Conservation (phyloP, 2,797 vertebrate genomes). For the Sebastes minor region DNA sequence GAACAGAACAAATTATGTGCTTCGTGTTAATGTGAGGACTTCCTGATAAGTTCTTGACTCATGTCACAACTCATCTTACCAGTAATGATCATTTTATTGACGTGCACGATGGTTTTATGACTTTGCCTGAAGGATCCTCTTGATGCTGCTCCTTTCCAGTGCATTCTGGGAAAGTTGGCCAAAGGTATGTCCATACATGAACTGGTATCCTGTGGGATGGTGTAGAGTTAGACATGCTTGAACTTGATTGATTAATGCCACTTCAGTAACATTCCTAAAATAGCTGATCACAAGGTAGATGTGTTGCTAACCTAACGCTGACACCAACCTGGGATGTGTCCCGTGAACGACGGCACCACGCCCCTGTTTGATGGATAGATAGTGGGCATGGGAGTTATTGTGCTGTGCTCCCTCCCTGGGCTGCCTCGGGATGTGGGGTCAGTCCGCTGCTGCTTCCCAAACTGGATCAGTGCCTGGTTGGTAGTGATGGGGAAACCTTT, state of each 20-base stretch:
- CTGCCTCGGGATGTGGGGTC: background rate
- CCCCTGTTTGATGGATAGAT: slow-evolving; percentile 68
- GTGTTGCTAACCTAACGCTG: too few relatives aligned
- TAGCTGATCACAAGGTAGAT: background rate
- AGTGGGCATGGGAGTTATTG: slow-evolving; percentile 26
- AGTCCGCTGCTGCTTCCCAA: slow-evolving; percentile 63
- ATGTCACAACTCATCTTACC: background rate
- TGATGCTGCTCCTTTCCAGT: slow-evolving; percentile 61
- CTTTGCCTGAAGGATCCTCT: slow-evolving; percentile 43
- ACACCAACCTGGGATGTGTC: slow-evolving; percentile 84
- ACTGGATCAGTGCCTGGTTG: slow-evolving; percentile 78
- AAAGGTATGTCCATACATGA: slow-evolving; percentile 80
- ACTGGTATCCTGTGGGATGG: slow-evolving; percentile 77
- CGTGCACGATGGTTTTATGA: background rate
- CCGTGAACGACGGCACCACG: slow-evolving; percentile 80
- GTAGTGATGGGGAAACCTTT: slow-evolving; percentile 76
- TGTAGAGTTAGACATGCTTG: background rate
- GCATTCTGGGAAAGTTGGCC: slow-evolving; percentile 79
- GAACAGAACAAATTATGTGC: background rate
- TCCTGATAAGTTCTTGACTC: background rate
- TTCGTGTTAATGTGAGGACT: background rate
- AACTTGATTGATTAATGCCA: background rate
- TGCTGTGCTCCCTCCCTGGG: background rate
- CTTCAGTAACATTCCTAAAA: background rate
- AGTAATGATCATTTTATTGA: slow-evolving; percentile 22